A percentile compares a stretch with the other conserved stretches of the same genome.
Evolutionary conservation across 2,797 vertebrate species (phyloP).

Genomic region (Myoxocephalus aenaeus): DNA sequence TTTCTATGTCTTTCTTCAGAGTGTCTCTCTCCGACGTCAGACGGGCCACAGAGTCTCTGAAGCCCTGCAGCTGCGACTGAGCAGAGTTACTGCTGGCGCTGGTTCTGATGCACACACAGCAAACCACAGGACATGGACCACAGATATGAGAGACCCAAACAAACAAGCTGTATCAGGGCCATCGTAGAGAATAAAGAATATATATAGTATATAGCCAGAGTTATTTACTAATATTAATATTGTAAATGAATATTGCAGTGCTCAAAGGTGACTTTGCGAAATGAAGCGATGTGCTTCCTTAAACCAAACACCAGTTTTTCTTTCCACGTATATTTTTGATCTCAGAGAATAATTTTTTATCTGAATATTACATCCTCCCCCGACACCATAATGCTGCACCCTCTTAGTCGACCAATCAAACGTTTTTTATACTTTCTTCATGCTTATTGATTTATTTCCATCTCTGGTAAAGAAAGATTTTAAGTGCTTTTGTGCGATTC

Average conservation of each 20-base stretch:
- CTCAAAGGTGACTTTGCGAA: not conserved
- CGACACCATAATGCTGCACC: no score
- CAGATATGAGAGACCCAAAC: not conserved
- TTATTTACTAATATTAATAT: not conserved
- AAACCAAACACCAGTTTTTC: not conserved
- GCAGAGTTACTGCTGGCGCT: slow-evolving; percentile 87
- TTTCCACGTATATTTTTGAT: not conserved
- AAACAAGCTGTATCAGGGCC: rapidly evolving
- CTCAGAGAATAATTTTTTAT: no score
- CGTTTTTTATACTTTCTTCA: not conserved
- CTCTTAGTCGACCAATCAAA: no score
- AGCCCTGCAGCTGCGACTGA: slow-evolving; percentile 90
- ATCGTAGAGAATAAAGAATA: not conserved
- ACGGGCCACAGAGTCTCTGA: slow-evolving; percentile 88
- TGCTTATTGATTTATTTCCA: not conserved
- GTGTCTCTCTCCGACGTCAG: slow-evolving; percentile 88
- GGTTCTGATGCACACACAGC: slow-evolving; percentile 78
- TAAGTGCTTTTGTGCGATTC: not conserved
- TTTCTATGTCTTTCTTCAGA: slow-evolving; percentile 90
- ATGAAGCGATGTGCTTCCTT: not conserved
- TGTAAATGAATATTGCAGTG: not conserved
- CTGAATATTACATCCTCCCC: no score
- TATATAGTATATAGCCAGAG: not conserved
- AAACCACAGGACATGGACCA: not conserved
- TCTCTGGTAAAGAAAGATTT: not conserved